Evolutionary conservation across 2,113 vertebrate species (phyloP).

Genomic region (Laterallus jamaicensis): DNA sequence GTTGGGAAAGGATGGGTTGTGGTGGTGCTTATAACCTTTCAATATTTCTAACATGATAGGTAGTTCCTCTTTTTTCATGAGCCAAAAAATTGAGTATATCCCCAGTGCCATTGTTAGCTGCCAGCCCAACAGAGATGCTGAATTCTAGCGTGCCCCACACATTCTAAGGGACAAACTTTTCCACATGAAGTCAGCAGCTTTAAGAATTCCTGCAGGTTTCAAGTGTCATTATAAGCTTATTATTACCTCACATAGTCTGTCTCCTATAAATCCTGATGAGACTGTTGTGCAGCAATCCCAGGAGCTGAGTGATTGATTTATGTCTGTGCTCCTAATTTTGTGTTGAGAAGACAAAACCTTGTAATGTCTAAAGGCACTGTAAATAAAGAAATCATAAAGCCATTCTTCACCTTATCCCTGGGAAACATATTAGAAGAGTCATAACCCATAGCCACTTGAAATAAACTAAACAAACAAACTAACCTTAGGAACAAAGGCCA

Average conservation of each 20-base stretch:
- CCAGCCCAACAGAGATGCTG: neutral
- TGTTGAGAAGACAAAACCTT: conserved; percentile 28
- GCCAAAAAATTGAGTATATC: conserved; percentile 28
- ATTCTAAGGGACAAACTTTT: neutral
- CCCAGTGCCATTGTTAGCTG: neutral
- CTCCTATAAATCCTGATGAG: neutral
- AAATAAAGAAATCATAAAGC: conserved; percentile 43
- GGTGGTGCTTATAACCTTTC: conserved; percentile 40
- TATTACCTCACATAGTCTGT: conserved; percentile 26
- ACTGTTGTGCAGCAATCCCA: neutral
- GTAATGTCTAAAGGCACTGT: conserved; percentile 9
- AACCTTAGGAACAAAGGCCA: conserved; percentile 31
- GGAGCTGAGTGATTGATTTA: conserved; percentile 55
- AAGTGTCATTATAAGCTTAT: conserved; percentile 14
- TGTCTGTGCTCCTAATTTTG: conserved; percentile 1
- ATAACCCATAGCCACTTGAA: conserved; percentile 39
- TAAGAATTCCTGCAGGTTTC: neutral
- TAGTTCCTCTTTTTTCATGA: conserved; percentile 1
- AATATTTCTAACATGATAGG: conserved; percentile 45
- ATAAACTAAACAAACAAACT: conserved; percentile 41
- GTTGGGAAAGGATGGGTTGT: neutral
- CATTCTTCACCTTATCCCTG: conserved; percentile 52
- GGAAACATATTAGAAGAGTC: conserved; percentile 36
- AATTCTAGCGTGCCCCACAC: conserved; percentile 25
- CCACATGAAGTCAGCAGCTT: neutral